phyloP scores from a whole-genome alignment of 2,113 vertebrate genomes.

The Falcunculus frontatus region DNA sequence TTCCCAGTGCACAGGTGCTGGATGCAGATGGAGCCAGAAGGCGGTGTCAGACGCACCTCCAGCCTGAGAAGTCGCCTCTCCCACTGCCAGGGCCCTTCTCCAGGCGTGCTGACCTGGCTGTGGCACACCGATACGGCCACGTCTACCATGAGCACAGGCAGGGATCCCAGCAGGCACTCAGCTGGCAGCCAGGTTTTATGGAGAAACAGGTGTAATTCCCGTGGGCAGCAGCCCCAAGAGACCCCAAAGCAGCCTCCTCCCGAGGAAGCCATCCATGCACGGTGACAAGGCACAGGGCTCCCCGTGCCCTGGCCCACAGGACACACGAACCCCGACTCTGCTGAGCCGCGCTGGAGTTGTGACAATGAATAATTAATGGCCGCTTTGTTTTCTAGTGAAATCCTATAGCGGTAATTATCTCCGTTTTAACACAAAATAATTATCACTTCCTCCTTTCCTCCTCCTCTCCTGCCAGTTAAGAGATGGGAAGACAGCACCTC shows the following conservation, averaged over 20 bases:
- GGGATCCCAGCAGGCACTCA: fast-evolving
- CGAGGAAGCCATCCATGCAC: fast-evolving
- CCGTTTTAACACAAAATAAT: slow-evolving; percentile 17
- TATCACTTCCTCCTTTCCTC: not conserved
- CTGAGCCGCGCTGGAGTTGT: fast-evolving
- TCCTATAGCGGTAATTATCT: slow-evolving; percentile 21
- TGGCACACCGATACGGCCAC: fast-evolving
- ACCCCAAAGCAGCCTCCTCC: not conserved
- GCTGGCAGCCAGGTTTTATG: not conserved
- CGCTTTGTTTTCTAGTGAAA: slow-evolving; percentile 12
- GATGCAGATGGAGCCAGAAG: not conserved
- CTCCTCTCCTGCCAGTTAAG: not conserved
- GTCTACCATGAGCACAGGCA: fast-evolving
- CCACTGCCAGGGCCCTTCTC: not conserved
- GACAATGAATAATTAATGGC: not conserved
- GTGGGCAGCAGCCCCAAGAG: not conserved
- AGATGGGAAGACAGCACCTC: not conserved
- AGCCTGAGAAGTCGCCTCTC: not conserved
- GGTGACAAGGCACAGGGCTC: not conserved
- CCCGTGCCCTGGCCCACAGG: not conserved
- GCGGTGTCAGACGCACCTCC: not conserved
- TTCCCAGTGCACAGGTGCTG: fast-evolving
- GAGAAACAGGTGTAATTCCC: not conserved
- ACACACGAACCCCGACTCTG: not conserved
- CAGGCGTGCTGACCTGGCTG: not conserved